phyloP scores from a whole-genome alignment of 2,113 vertebrate species.

The Argyrosomus japonicus region DNA sequence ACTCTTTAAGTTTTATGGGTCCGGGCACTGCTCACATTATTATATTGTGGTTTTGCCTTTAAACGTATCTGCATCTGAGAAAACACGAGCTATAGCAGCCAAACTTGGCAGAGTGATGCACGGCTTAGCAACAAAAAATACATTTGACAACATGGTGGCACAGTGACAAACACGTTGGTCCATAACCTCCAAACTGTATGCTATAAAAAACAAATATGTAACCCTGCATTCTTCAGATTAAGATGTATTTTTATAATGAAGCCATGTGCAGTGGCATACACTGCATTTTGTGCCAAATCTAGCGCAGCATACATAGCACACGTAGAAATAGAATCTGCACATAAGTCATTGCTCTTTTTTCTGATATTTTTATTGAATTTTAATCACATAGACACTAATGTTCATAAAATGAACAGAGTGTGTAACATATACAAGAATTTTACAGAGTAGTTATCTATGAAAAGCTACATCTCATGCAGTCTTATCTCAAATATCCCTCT shows the following conservation, averaged over 20 bases:
- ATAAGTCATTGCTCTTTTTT: background rate
- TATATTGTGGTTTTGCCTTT: background rate
- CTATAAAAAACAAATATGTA: background rate
- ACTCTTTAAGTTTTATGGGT: background rate
- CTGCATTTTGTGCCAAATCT: conserved; percentile 3
- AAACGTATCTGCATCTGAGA: background rate
- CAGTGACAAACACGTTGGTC: background rate
- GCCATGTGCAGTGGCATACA: background rate
- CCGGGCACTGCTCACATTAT: background rate
- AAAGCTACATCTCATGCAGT: too few species aligned
- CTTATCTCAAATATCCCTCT: too few species aligned
- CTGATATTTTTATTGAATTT: background rate
- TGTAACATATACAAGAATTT: too few species aligned
- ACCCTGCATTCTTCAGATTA: conserved; percentile 9
- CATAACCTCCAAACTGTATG: background rate
- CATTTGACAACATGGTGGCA: background rate
- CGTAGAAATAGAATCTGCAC: background rate
- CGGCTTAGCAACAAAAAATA: background rate
- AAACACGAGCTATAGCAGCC: background rate
- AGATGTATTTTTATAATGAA: background rate
- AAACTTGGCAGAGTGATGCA: background rate
- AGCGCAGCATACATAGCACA: background rate
- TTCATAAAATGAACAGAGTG: too few species aligned
- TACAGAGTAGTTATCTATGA: too few species aligned
- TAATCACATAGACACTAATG: too few species aligned